Evolutionary conservation across 2,797 vertebrate species (phyloP).

Genomic region (Brachyalestes nurse): DNA sequence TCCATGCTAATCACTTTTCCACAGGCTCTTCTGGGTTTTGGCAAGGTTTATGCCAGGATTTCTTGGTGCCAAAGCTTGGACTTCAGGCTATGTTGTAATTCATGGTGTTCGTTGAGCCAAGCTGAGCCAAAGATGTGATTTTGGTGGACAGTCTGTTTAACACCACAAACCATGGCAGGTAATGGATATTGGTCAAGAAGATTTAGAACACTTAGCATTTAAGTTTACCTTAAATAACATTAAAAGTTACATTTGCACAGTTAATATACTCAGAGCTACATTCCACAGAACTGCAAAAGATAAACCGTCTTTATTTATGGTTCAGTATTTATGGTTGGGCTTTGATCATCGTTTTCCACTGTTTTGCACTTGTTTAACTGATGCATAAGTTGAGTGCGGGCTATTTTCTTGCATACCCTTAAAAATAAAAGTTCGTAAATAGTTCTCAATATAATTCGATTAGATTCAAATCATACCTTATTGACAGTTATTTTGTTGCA

Average conservation of each 20-base stretch:
- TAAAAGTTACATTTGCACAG: background rate
- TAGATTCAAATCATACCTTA: too few relatives aligned
- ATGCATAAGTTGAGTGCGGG: too few relatives aligned
- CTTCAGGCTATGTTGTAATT: conserved; percentile 39
- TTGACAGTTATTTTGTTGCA: too few relatives aligned
- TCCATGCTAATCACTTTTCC: conserved; percentile 37
- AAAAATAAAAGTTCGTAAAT: too few relatives aligned
- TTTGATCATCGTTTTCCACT: background rate
- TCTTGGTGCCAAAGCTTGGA: conserved; percentile 30
- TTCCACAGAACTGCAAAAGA: too few relatives aligned
- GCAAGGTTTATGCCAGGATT: conserved; percentile 27
- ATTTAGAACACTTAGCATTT: too few relatives aligned
- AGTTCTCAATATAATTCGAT: too few relatives aligned
- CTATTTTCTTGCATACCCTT: too few relatives aligned
- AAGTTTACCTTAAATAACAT: background rate
- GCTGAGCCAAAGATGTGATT: conserved; percentile 3
- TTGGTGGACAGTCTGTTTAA: background rate
- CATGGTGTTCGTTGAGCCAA: conserved; percentile 24
- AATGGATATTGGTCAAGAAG: background rate
- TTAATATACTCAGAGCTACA: background rate
- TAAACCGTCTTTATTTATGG: background rate
- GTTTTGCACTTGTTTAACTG: too few relatives aligned
- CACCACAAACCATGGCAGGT: background rate
- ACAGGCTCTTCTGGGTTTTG: conserved; percentile 33
- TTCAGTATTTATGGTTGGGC: background rate